Conservation (phyloP, 2,113 vertebrate genomes). For the Cryptomyrus ogoouensis region DNA sequence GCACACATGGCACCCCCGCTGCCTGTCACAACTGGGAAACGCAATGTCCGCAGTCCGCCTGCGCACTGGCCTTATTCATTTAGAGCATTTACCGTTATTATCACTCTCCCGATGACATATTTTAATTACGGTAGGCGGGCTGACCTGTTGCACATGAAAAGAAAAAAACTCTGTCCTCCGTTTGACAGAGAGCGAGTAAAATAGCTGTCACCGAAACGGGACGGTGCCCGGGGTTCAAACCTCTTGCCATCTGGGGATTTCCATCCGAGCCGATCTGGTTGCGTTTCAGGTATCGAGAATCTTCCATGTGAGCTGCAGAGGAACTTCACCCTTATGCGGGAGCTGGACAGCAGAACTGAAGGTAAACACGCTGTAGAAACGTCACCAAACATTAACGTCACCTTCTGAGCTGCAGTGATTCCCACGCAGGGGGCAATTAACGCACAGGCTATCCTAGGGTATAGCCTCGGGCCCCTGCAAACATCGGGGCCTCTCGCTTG, state of each 20-base stretch:
- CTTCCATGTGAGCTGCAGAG: slow-evolving; percentile 90
- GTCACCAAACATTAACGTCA: neutral
- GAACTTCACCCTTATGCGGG: slow-evolving; percentile 94
- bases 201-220: neutral
- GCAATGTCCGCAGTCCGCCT: neutral
- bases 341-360: slow-evolving; percentile 90
- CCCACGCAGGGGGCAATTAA: neutral
- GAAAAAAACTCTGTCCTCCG: neutral
- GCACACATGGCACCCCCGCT: neutral
- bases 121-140: neutral
- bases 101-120: neutral
- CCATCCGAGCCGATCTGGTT: neutral
- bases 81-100: neutral
- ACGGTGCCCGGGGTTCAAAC: neutral
- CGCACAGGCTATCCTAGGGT: neutral
- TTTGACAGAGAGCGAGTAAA: neutral
- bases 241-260: neutral
- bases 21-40: neutral
- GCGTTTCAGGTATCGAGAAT: slow-evolving; percentile 83
- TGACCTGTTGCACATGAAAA: neutral
- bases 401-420: neutral
- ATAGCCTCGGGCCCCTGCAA: neutral
- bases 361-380: slow-evolving; percentile 53
- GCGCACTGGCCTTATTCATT: neutral
- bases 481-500: neutral